Conservation (phyloP, 2,888 invertebrate species). For the Sinopyrophorus schimmeli region DNA sequence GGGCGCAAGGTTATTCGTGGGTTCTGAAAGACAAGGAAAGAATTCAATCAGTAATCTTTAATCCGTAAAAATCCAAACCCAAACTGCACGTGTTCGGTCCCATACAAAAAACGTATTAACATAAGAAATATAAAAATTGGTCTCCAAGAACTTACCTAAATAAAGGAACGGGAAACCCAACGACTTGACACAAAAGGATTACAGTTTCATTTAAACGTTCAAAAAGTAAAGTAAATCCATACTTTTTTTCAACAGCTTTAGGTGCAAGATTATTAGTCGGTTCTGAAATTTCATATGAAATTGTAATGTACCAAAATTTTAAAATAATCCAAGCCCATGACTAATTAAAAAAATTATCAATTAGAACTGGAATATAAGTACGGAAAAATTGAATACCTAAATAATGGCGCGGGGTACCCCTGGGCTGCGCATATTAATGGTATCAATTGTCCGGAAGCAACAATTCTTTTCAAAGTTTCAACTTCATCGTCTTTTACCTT, state of each 20-base stretch:
- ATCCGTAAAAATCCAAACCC: constrained; percentile 1
- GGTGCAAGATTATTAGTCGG: constrained; percentile 69
- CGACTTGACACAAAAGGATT: constrained; percentile 70
- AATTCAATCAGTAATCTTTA: not conserved
- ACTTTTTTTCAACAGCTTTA: constrained; percentile 55
- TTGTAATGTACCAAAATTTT: constrained; percentile 1
- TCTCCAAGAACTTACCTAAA: constrained; percentile 68
- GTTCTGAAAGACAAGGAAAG: constrained; percentile 59
- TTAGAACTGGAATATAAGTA: not conserved
- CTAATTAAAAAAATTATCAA: constrained; percentile 32
- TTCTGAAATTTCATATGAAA: constrained; percentile 58
- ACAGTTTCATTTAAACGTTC: constrained; percentile 50
- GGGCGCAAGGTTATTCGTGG: constrained; percentile 69
- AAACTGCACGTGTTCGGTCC: too few relatives aligned
- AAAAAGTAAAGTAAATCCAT: constrained; percentile 51
- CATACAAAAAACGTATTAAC: too few relatives aligned
- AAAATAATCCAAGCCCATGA: constrained; percentile 20
- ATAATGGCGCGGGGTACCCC: constrained; percentile 64
- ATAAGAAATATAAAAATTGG: too few relatives aligned
- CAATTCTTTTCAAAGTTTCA: constrained; percentile 54
- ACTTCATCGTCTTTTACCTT: constrained; percentile 57
- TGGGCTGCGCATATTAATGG: constrained; percentile 58
- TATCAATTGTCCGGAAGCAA: constrained; percentile 44
- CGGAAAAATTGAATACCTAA: constrained; percentile 59
- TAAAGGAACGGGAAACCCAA: constrained; percentile 70